These are phyloP conservation scores for Rhizomys pruinosus DNA, from an alignment of 2,113 vertebrate species.

Conservation along the genomic window DNA sequence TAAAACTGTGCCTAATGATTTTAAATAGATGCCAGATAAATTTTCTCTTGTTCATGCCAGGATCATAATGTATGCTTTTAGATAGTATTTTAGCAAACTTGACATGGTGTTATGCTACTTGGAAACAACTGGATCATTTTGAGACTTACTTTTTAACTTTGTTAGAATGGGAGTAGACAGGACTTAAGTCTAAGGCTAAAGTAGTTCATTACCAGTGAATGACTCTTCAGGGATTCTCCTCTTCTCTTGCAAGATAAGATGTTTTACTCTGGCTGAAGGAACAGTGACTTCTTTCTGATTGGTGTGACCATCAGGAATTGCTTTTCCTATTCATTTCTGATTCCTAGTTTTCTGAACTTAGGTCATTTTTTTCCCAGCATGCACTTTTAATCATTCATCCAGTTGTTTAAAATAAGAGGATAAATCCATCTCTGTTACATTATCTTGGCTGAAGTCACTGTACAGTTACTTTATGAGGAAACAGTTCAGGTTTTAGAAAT, in stretches of 20 bases:
- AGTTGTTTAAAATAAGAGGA: not conserved
- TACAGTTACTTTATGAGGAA: slow-evolving; percentile 2
- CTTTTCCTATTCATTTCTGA: not conserved
- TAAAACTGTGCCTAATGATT: not conserved
- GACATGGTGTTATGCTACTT: not conserved
- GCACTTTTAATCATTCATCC: not conserved
- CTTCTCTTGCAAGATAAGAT: not conserved
- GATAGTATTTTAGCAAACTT: not conserved
- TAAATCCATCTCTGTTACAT: not conserved
- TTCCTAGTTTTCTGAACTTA: not conserved
- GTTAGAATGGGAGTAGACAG: not conserved
- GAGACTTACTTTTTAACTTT: not conserved
- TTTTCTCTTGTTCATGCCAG: not conserved
- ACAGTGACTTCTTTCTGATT: not conserved
- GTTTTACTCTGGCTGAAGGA: not conserved
- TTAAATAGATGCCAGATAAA: not conserved
- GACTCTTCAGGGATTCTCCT: not conserved
- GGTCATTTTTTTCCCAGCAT: not conserved
- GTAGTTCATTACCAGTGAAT: not conserved
- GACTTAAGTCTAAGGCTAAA: not conserved
- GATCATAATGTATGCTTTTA: not conserved
- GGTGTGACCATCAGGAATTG: not conserved
- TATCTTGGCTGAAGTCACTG: not conserved
- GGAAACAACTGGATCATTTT: not conserved
- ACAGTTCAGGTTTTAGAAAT: not conserved